Evolutionary conservation across 1,140 invertebrate genomes (phyloP), one percentile per base, ranked within the genome.

Genomic region (Metopolophium dirhodum): DNA sequence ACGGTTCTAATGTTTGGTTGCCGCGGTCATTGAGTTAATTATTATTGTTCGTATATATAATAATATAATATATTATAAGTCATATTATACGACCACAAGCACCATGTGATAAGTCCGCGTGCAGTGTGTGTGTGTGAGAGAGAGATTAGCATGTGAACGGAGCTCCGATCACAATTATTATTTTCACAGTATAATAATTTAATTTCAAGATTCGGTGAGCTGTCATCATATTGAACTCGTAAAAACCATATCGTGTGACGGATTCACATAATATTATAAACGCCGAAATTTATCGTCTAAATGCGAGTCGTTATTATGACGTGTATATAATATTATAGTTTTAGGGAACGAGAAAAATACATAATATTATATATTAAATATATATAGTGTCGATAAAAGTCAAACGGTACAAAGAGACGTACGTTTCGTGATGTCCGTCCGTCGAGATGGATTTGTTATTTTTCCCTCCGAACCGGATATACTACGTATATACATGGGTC

Each of bases 251-350:
- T 47, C 47, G 47, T 83, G 45, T 85, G 91, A 93, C 91, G 82
- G 77, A 92, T 92, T 85, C 47, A 49, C 77, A 92, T 37, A 37
- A 92, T 37, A 37, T 85, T 54, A 85, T 77, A 86, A 92, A 54
- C n/a, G 91, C 23, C 47, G 26, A 85, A 93, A 93, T 93, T 93
- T 93, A 93, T 93, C 7, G 91, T 86, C 91, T 57, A 20, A 90
- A 83, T 47, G 26, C 23, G 3, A 83, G 47, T 41, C 37, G 41
- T 30, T 14, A 45, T 30, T 14, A 45, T n/a, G n/a, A 30, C 35
- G 35, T 26, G 88, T 20, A 51, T 20, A 51, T 51, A 51, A 41
- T 41, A 18, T 22, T 14, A 18, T 22, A 8, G 30, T 54, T 57
- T 35, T 41, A 54, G 45, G 14, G 87, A 37, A 89, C 18, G 47